phyloP scores from a whole-genome alignment of 1,140 invertebrate species.

The Penaeus chinensis region DNA sequence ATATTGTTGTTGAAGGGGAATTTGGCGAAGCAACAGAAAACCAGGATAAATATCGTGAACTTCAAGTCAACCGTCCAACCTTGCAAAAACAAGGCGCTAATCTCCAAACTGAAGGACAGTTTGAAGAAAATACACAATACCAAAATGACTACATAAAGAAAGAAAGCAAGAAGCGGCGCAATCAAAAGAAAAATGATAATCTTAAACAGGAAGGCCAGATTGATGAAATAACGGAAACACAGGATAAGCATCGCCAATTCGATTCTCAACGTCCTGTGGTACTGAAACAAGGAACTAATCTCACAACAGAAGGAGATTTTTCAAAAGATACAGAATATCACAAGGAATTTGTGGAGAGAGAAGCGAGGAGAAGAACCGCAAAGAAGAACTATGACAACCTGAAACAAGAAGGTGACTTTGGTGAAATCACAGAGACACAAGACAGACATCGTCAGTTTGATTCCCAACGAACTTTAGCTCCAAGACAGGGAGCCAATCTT shows the following conservation, averaged over 20 bases:
- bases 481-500: conserved; percentile 9
- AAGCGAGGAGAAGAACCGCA: not conserved
- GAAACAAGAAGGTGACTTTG: conserved; percentile 32
- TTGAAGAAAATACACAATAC: too few species aligned
- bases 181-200: conserved; percentile 11
- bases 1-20: conserved; percentile 25
- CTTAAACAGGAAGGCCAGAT: conserved; percentile 25
- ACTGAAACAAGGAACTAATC: conserved; percentile 21
- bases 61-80: not conserved
- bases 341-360: conserved; percentile 26
- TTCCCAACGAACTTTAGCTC: not conserved
- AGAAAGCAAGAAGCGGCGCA: not conserved
- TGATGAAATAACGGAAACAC: conserved; percentile 3
- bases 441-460: conserved; percentile 31
- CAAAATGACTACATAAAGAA: not conserved
- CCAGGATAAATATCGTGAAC: not conserved
- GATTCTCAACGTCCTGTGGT: conserved; percentile 12
- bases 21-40: conserved; percentile 37
- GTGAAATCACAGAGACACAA: conserved; percentile 35
- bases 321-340: conserved; percentile 27
- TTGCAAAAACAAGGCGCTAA: not conserved
- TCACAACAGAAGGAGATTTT: conserved; percentile 33
- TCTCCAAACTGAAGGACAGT: too few species aligned
- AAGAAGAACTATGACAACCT: conserved; percentile 21
- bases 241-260: not conserved